Percentiles rank a stretch among this genome's conserved stretches.
Conservation (phyloP, 1,140 invertebrate genomes). For the Branchinecta lindahli region DNA sequence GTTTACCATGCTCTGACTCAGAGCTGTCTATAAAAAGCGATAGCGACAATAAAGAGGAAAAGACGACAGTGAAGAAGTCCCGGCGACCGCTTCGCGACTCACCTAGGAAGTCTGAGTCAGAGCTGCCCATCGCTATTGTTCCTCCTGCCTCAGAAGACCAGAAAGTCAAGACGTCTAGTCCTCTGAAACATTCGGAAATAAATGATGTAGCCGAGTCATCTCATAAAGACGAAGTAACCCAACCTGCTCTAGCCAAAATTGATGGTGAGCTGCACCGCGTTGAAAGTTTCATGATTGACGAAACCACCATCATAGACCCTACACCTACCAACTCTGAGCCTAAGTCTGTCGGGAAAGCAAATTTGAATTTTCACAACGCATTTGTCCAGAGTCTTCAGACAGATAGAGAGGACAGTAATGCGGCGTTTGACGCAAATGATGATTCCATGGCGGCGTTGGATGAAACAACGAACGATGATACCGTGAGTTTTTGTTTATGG, state of each 20-base stretch:
- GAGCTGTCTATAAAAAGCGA: neutral
- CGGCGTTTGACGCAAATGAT: neutral
- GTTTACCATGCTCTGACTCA: neutral
- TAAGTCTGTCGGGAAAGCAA: neutral
- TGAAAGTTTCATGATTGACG: neutral
- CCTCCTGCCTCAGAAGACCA: too few relatives aligned
- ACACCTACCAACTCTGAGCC: neutral
- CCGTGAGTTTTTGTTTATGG: neutral
- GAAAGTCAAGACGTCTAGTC: too few relatives aligned
- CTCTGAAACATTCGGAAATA: too few relatives aligned
- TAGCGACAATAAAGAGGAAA: too few relatives aligned
- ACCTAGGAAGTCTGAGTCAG: too few relatives aligned
- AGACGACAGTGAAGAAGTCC: too few relatives aligned
- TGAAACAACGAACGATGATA: neutral
- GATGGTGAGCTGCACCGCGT: neutral
- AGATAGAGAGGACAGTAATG: neutral
- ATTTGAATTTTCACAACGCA: neutral
- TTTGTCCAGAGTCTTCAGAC: neutral
- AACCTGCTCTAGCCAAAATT: too few relatives aligned
- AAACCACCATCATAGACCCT: neutral
- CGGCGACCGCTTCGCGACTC: too few relatives aligned
- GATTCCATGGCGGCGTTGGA: neutral
- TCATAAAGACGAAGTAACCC: too few relatives aligned
- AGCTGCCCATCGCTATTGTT: too few relatives aligned
- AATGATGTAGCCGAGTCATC: too few relatives aligned